Base-by-base conservation (phyloP, 53 echinoderm and acorn worm genomes). In the Astropecten irregularis region DNA sequence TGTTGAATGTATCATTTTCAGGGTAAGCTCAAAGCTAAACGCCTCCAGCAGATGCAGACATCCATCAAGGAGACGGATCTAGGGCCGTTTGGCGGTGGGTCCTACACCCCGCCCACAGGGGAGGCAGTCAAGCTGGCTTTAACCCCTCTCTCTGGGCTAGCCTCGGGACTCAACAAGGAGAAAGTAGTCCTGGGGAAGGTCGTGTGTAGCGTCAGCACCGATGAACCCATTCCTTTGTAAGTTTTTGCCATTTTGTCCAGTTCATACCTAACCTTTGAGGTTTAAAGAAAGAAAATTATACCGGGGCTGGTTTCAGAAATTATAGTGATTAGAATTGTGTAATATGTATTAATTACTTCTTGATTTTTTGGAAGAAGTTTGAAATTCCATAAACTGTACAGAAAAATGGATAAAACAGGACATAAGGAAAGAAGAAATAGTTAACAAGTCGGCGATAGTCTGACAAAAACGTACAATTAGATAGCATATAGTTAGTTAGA, bases 181-280 rank as follows among this genome's bases (percentile, higher is more conserved):
- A 99, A 86, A 71, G 99, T 99, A 40, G 94, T 99, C 0, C 81
- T 92, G 10, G 99, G 99, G 13, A 99, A 90, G 70, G 99, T 99
- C 38, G 99, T 99, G 23, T 99, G 99, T 81, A 99, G 92, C 71
- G 77, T 99, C 0, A 85, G 70, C 15, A 82, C 89, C 10, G 99
- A 99, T n/a, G 94, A 99, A 84, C 94, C 93, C 3, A 99, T 99
- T 82, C 99, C 99, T 40, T 99, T 95, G 99, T 94, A 56, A 99
- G 99, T 99, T 22, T 7, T 44, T 33, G 13, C 18, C 2, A n/a
- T n/a, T n/a, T n/a, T n/a, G n/a, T n/a, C n/a, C n/a, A n/a, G n/a
- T n/a, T n/a, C n/a, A n/a, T n/a, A n/a, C n/a, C n/a, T n/a, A n/a
- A n/a, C n/a, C n/a, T n/a, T n/a, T n/a, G n/a, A n/a, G n/a, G n/a